Evolutionary conservation across 2,888 invertebrate species (phyloP), one percentile per base, ranked within the genome.

Genomic region (Drosophila barbarae): DNA sequence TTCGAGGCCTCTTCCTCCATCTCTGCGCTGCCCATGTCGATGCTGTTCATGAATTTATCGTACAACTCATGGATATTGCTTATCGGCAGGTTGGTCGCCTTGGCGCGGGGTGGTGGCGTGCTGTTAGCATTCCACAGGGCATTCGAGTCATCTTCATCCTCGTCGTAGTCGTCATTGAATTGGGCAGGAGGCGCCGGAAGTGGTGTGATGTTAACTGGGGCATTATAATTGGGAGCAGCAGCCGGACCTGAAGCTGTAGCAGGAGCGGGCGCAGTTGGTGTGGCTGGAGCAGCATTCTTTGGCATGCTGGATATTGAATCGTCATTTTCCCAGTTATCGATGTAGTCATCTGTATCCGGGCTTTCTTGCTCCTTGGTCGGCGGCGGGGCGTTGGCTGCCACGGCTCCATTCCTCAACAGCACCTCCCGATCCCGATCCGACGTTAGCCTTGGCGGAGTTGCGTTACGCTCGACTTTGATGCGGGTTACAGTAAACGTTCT

Each of bases 311-410:
- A 71, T 72, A 84, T 77, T 0, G 86, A 87, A 30, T 88, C 88
- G 39, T 88, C 89, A 44, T 87, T 88, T 69, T 89, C 89, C 89
- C 89, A 89, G 64, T 89, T 89, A 54, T 89, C 88, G 57, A 89
- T 87, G 46, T 89, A 89, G 61, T 89, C 89, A 71, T 89, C 89
- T 0, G 89, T 89, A 52, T 89, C 88, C 1, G 89, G 89, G 63
- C 89, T 89, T 8, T 84, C 79, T n/a, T 86, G 76, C 51, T 75
- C 59, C 13, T 41, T 18, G 12, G 46, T 28, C 1, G 41, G 18
- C 3, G 68, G 65, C 3, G 73, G 66, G 6, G 66, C 75, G 35
- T 68, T 78, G 26, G 73, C 69, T 9, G 63, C 58, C 8, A 47
- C 32, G 4, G 59, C 47, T 6, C 66, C 77, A 38, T 64, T 68